A percentile compares a stretch with the other conserved stretches of the same genome.
These are phyloP conservation scores for Anadara kagoshimensis DNA, from an alignment of 1,140 invertebrate genomes.

Conservation along the genomic window DNA sequence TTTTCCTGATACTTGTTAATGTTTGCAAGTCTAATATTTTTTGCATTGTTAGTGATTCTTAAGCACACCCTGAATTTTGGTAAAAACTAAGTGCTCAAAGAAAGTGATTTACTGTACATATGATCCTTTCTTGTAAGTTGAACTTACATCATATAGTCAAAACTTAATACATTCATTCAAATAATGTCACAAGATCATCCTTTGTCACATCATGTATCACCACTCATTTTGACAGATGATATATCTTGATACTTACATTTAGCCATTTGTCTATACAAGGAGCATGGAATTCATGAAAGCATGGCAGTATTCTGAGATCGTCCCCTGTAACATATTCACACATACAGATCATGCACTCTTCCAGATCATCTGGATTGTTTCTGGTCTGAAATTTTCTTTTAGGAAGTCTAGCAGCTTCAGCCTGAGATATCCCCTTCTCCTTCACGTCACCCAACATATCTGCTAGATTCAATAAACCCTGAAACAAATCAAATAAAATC, in stretches of 20 bases:
- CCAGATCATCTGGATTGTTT: slow-evolving; percentile 13
- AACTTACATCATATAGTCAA: too few relatives aligned
- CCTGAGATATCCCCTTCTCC: slow-evolving; percentile 43
- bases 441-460: slow-evolving; percentile 56
- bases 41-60: too few relatives aligned
- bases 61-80: too few relatives aligned
- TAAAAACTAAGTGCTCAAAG: too few relatives aligned
- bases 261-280: slow-evolving; percentile 60
- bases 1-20: too few relatives aligned
- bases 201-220: too few relatives aligned
- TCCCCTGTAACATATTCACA: slow-evolving; percentile 50
- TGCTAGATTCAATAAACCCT: slow-evolving; percentile 51
- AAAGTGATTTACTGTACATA: too few relatives aligned
- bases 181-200: too few relatives aligned
- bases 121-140: too few relatives aligned
- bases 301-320: slow-evolving; percentile 50
- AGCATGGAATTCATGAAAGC: slow-evolving; percentile 55
- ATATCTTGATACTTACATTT: slow-evolving; percentile 29
- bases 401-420: slow-evolving; percentile 40
- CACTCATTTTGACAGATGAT: too few relatives aligned
- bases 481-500: slow-evolving; percentile 8
- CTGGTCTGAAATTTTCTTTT: slow-evolving; percentile 39
- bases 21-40: too few relatives aligned
- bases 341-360: slow-evolving; percentile 57
- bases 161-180: too few relatives aligned